Percentiles rank a stretch among this genome's conserved stretches.
phyloP scores from a whole-genome alignment of 2,888 invertebrate species.

The Lampropteryx suffumata region DNA sequence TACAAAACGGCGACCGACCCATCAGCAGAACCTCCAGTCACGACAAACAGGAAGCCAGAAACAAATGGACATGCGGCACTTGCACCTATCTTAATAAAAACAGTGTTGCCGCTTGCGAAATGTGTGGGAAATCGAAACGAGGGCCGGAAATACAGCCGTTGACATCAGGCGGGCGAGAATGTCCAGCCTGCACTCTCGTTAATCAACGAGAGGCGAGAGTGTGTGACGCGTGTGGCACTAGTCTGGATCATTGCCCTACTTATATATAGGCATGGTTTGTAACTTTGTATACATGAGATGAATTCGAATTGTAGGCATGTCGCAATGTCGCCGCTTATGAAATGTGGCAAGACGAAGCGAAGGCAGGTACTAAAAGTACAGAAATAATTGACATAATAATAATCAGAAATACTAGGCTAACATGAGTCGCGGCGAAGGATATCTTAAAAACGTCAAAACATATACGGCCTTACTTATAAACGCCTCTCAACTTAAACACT shows the following conservation, averaged over 20 bases:
- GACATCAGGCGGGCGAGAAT: constrained; percentile 88
- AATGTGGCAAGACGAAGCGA: no score
- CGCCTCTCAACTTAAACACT: no score
- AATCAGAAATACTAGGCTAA: no score
- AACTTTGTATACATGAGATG: no score
- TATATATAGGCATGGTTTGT: constrained; percentile 80
- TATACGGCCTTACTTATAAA: no score
- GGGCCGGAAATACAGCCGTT: constrained; percentile 85
- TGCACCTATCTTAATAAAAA: constrained; percentile 87
- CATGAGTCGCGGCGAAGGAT: no score
- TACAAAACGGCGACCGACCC: constrained; percentile 49
- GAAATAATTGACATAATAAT: no score
- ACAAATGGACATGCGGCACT: constrained; percentile 86
- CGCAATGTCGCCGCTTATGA: no score
- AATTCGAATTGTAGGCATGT: no score
- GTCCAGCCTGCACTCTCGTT: constrained; percentile 89
- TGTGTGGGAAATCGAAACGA: constrained; percentile 87
- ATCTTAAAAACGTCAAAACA: no score
- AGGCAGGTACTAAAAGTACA: no score
- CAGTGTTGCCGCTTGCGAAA: constrained; percentile 85
- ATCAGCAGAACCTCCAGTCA: constrained; percentile 39
- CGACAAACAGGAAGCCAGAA: constrained; percentile 7
- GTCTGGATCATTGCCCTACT: constrained; percentile 88
- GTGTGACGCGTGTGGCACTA: constrained; percentile 87
- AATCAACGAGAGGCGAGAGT: constrained; percentile 85